Base-by-base conservation (phyloP, 1,140 invertebrate species). In the Lordiphosa stackelbergi region DNA sequence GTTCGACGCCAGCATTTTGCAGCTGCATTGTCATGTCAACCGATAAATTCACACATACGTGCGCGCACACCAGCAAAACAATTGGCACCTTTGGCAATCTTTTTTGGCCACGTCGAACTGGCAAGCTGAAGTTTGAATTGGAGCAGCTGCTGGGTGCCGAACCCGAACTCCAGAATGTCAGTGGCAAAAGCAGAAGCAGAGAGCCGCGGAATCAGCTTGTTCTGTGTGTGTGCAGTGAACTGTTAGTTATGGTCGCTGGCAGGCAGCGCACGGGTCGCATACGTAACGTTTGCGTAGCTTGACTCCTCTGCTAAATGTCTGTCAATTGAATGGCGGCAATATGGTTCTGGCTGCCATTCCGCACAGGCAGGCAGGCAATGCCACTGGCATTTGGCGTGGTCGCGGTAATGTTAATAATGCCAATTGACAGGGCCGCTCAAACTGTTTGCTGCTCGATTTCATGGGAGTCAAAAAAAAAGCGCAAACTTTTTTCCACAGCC, bases 21-120 rank as follows among this genome's bases (percentile, higher is more conserved):
- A 84, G 78, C 77, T 75, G 77, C 77, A 83, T 83, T 83, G 77
- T 84, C 77, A 83, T 84, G 77, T 77, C 77, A 84, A 83, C 77
- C 77, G 77, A 81, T 81, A 81, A 81, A 81, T 81, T 81, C 78
- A 83, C 77, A 83, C 73, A 83, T 77, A 83, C 51, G 71, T 57
- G 59, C 56, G 51, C 65, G 46, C 65, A 79, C 77, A 81, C 74
- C 66, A 81, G 59, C 75, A 83, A 83, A 81, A 83, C 78, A 83
- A 84, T 83, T 83, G 77, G 73, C 77, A 83, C 77, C 78, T 83
- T 77, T 83, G 77, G 77, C 77, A 66, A 84, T 84, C 65, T 41
- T 55, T 65, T 78, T 36, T 43, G 66, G 59, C 61, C 66, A 73
- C 72, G 72, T 72, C 42, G 63, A 66, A 83, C 72, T 69, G 61